Evolutionary conservation across 2,888 invertebrate species (phyloP), one percentile per base, ranked within the genome.

Genomic region (Drosophila hamatofila): DNA sequence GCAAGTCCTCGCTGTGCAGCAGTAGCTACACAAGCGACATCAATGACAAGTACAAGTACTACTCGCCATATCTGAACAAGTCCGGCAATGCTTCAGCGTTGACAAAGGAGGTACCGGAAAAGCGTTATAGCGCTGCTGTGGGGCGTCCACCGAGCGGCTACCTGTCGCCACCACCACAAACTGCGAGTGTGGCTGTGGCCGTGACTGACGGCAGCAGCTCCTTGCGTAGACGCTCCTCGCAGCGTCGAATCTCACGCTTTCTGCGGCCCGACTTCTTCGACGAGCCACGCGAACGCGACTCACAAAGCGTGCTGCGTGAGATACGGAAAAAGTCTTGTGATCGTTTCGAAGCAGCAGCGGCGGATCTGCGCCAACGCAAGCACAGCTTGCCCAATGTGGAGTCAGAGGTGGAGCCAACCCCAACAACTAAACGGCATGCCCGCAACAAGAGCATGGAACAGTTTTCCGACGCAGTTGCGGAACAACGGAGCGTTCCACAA

Each of bases 201-300:
- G 81, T 75, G 27, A 77, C 71, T 37, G 83, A 82, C 25, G 78
- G 87, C 30, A 89, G 83, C 63, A 91, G 88, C 68, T 84, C 88
- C 44, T 70, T 90, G 57, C 88, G 87, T 64, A 88, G 91, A 64
- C 86, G 91, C 39, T 93, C 94, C 63, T 93, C 94, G 39, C 94
- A 94, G 62, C 94, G 95, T 56, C 94, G 96, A 73, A 94, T 96
- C 66, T 96, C 96, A 11, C 93, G 97, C 65, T 97, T 96, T 92
- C 92, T 97, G 66, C 94, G 97, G 35, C 96, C 96, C 0, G 97
- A 97, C 91, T 96, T 96, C 90, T 96, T 95, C 89, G 96, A 96
- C 75, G 87, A 89, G 23, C 88, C 90, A 91, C 94, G 96, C 80
- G 95, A 96, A 92, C 92, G 96, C 83, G 94, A 96, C 93, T 94